Base-by-base conservation (phyloP, 2,113 vertebrate species). In the Tragelaphus imberbis region DNA sequence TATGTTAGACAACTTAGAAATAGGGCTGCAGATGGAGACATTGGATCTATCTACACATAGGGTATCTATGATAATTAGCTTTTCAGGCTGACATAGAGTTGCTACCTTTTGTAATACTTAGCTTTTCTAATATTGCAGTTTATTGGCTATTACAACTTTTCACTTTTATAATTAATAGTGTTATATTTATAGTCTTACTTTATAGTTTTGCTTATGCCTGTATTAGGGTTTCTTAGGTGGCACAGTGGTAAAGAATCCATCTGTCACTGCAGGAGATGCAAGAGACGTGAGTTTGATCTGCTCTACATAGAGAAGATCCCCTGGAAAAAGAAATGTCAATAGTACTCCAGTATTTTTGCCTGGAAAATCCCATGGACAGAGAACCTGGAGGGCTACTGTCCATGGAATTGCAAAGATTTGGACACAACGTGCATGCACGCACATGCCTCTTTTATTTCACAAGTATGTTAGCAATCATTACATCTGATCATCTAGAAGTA, bases 1-100 rank as follows among this genome's bases (percentile, higher is more conserved):
- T 59, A 36, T 81, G 5, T 71, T 3, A 49, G 13, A 65, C 2
- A 28, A 27, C 0, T 71, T 56, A 51, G 12, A 88, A 23, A 1
- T 1, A 47, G 12, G 13, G 0, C 9, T 59, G 2, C 28, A 53
- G 40, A 6, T 86, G 7, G 4, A 88, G 23, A 44, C 1, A 8
- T 33, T 25, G 19, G 19, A 44, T 71, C 23, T 16, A 28, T 84
- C 28, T 47, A 61, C 16, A 71, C 16, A 25, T 8, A 51, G 14
- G 28, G 4, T 49, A 0, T 3, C 16, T 6, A 44, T 63, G 19
- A 88, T 17, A 44, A 58, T 77, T 16, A 87, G 0, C 12, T 75
- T 88, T 61, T 44, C 16, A 7, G 30, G 12, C n/a, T 91, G 27
- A 36, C 4, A 40, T 36, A 11, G 16, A 85, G 23, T 49, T 84